Percentiles rank a stretch among this genome's conserved stretches.
Conservation (phyloP, 2,113 vertebrate genomes). For the Garra rufa region DNA sequence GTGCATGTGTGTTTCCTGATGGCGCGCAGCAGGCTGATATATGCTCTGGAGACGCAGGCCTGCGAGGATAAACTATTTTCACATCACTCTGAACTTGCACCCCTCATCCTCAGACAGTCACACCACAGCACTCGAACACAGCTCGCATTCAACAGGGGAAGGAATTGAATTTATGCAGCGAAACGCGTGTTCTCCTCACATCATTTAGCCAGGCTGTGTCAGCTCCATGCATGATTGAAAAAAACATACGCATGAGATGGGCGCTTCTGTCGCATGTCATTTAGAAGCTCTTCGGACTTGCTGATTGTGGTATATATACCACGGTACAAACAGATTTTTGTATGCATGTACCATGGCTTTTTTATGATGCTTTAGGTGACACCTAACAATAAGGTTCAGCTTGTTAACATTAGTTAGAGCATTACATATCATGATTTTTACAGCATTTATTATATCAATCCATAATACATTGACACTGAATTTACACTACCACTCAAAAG, state of each 20-base stretch:
- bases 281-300: not conserved
- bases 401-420: not conserved
- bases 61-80: slow-evolving; percentile 2
- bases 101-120: slow-evolving; percentile 50
- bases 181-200: slow-evolving; percentile 42
- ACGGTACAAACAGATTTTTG: not conserved
- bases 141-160: slow-evolving; percentile 35
- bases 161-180: slow-evolving; percentile 45
- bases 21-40: not conserved
- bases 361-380: not conserved
- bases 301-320: not conserved
- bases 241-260: slow-evolving; percentile 4
- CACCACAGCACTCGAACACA: slow-evolving; percentile 58
- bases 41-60: slow-evolving; percentile 1
- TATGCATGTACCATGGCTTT: not conserved
- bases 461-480: no score
- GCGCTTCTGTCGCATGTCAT: not conserved
- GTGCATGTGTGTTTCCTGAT: not conserved
- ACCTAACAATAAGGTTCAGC: not conserved
- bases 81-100: not conserved
- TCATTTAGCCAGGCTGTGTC: slow-evolving; percentile 47
- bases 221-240: slow-evolving; percentile 25
- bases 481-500: no score
- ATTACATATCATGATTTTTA: not conserved
- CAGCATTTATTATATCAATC: not conserved